Evolutionary conservation across 2,888 invertebrate species (phyloP), one percentile per base, ranked within the genome.

Genomic region (Alloscopus bannaensis): DNA sequence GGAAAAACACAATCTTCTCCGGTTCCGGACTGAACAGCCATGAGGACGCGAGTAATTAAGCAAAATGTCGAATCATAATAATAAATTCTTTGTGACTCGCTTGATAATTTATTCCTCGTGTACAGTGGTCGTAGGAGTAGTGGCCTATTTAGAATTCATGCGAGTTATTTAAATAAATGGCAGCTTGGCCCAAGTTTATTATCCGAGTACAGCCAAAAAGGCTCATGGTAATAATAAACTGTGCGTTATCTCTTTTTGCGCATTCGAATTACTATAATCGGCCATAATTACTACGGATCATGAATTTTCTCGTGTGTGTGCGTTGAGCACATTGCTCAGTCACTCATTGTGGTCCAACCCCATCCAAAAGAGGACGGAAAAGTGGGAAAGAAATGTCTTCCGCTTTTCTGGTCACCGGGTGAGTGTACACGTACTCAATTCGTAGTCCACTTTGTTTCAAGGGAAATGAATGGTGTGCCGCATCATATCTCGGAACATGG

Each of bases 401-500:
- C 76, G 68, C 55, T 69, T 60, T 31, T 47, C 13, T 36, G 64
- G 6, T 6, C 18, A 18, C 18, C 18, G 47, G 47, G n/a, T 18
- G 4, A 52, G 52, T 24, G 52, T 24, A 42, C 47, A 18, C 45
- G 45, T 22, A 42, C 47, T 36, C 3, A 36, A 2, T 18, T 11
- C 20, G 8, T 22, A 20, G 55, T n/a, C 24, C 11, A 55, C 4
- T 13, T 36, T 36, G 36, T 22, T 20, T 11, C 22, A 16, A 52
- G 52, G 28, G 50, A 50, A 71, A 71, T 71, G 42, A 65, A 73
- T 71, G 50, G 45, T 11, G 26, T 64, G 64, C 42, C 26, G 64
- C 64, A 69, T 69, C 52, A 62, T 76, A 76, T 69, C 76, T 60
- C 26, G 29, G 20, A 76, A 81, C 81, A 83, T 79, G 81, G 72